Percentiles rank a stretch among this genome's conserved stretches.
phyloP scores from a whole-genome alignment of 2,797 vertebrate species.

The Micrastur ruficollis region DNA sequence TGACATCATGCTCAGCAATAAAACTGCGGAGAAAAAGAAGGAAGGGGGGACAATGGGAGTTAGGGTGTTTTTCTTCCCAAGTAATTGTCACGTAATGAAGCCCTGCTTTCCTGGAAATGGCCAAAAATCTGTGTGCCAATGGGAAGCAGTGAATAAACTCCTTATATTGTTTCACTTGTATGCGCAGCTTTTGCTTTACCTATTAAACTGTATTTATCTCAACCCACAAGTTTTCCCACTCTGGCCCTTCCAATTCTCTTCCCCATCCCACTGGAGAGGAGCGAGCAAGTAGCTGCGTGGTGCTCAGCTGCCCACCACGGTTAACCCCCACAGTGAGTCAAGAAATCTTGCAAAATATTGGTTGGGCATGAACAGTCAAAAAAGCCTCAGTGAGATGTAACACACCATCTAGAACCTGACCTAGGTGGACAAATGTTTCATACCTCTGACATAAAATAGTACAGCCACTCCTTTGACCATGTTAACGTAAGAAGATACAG shows the following conservation, averaged over 20 bases:
- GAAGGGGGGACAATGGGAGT: background rate
- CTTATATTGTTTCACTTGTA: background rate
- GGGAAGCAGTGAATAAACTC: background rate
- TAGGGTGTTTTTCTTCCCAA: background rate
- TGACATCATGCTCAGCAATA: background rate
- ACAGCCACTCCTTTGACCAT: background rate
- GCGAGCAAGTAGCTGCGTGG: fast-evolving
- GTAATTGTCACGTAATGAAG: background rate
- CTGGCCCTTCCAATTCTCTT: background rate
- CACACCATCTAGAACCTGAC: background rate
- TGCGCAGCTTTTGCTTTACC: background rate
- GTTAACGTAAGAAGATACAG: background rate
- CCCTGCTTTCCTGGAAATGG: background rate
- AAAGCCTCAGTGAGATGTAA: background rate
- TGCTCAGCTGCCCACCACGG: background rate
- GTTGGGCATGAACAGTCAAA: background rate
- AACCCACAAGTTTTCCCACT: background rate
- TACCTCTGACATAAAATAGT: background rate
- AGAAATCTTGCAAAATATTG: background rate
- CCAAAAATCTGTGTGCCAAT: background rate
- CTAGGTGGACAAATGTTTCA: background rate
- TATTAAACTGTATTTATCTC: background rate
- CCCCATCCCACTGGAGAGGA: background rate
- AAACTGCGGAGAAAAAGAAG: background rate
- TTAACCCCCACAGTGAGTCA: background rate